Evolutionary conservation across 1,140 invertebrate genomes (phyloP).

Genomic region (Drosophila fuyamai): DNA sequence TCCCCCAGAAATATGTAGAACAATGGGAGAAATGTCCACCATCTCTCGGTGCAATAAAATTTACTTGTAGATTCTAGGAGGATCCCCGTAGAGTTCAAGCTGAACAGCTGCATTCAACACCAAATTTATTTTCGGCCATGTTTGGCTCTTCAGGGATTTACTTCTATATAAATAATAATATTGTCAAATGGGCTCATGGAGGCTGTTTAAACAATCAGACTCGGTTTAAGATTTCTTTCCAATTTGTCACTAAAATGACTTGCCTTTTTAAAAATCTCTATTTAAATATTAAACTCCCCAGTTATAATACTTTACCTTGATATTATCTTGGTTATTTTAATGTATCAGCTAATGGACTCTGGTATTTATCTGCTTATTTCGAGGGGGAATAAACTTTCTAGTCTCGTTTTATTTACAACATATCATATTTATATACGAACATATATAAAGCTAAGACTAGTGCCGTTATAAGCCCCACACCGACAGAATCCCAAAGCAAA

Average conservation of each 20-base stretch:
- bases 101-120: slow-evolving; percentile 18
- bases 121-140: slow-evolving; percentile 25
- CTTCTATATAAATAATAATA: slow-evolving; percentile 24
- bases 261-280: background rate
- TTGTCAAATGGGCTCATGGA: slow-evolving; percentile 17
- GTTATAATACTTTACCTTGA: background rate
- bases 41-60: slow-evolving; percentile 52
- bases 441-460: slow-evolving; percentile 47
- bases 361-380: slow-evolving; percentile 4
- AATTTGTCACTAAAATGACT: slow-evolving; percentile 9
- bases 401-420: slow-evolving; percentile 43
- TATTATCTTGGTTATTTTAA: background rate
- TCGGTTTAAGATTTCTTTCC: background rate
- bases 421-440: slow-evolving; percentile 57
- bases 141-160: slow-evolving; percentile 20
- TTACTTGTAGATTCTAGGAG: slow-evolving; percentile 22
- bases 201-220: background rate
- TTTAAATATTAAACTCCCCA: background rate
- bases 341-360: slow-evolving; percentile 26
- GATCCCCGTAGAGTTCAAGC: slow-evolving; percentile 52
- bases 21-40: slow-evolving; percentile 35
- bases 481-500: slow-evolving; percentile 8
- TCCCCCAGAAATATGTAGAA: slow-evolving; percentile 51
- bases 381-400: slow-evolving; percentile 52
- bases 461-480: slow-evolving; percentile 64